Conservation (phyloP, 2,797 vertebrate species). For the Enteromius paludinosus region DNA sequence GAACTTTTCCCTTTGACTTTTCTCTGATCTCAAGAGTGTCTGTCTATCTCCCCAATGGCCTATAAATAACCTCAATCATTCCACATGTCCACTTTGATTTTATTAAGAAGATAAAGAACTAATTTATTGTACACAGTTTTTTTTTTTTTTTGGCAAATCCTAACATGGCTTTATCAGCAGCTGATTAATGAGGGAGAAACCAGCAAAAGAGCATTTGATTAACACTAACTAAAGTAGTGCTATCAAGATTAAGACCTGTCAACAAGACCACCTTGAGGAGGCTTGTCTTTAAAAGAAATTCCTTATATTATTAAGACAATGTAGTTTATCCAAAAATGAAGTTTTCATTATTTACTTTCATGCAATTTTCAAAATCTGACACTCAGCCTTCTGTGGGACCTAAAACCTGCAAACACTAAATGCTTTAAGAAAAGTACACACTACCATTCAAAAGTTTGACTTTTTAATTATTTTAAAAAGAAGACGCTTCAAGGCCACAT, state of each 20-base stretch:
- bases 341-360: background rate
- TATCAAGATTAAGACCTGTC: slow-evolving; percentile 29
- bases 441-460: background rate
- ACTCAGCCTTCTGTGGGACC: background rate
- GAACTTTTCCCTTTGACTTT: slow-evolving; percentile 25
- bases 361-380: background rate
- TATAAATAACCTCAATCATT: slow-evolving; percentile 75
- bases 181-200: slow-evolving; percentile 33
- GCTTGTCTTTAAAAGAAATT: background rate
- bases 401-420: background rate
- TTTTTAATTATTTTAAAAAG: background rate
- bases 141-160: slow-evolving; percentile 10
- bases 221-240: slow-evolving; percentile 16
- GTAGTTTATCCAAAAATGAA: background rate
- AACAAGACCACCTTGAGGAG: slow-evolving; percentile 4
- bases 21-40: slow-evolving; percentile 29
- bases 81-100: slow-evolving; percentile 76
- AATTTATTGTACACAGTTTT: slow-evolving; percentile 71
- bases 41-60: slow-evolving; percentile 70
- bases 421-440: background rate
- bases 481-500: background rate
- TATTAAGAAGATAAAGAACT: slow-evolving; percentile 76
- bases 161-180: slow-evolving; percentile 33
- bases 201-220: slow-evolving; percentile 18
- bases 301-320: background rate